phyloP scores from a whole-genome alignment of 2,888 invertebrate species.

The Melanargia galathea region DNA sequence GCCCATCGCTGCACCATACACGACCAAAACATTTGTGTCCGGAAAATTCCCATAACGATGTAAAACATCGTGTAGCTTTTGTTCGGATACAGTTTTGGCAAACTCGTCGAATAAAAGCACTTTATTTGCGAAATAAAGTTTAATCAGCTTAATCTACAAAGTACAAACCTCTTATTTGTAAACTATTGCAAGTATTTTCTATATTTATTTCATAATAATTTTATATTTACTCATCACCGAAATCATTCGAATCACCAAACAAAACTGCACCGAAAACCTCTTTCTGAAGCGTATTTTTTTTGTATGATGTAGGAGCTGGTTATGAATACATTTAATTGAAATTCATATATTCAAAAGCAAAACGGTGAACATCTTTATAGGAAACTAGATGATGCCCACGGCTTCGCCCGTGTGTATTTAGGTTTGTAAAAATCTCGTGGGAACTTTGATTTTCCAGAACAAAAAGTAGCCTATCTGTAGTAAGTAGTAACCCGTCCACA shows the following conservation, averaged over 20 bases:
- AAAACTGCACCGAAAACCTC: no score
- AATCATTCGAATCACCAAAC: no score
- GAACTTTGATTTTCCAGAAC: no score
- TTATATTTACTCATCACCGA: no score
- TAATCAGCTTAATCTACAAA: neutral
- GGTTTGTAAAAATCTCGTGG: no score
- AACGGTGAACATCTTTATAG: conserved; percentile 2
- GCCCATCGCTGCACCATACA: conserved; percentile 38
- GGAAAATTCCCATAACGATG: conserved; percentile 37
- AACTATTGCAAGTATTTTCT: neutral
- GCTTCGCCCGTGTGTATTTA: no score
- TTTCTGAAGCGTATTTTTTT: no score
- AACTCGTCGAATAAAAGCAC: conserved; percentile 6
- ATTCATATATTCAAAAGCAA: conserved; percentile 1
- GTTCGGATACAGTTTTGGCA: conserved; percentile 32
- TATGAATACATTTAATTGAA: conserved; percentile 2
- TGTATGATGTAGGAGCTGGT: neutral
- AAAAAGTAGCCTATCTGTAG: no score
- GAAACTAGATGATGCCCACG: no score
- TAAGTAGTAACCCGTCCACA: no score
- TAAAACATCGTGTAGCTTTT: conserved; percentile 37
- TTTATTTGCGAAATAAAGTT: conserved; percentile 15
- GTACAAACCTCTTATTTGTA: neutral
- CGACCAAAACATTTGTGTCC: conserved; percentile 39
- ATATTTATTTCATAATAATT: neutral